Percentiles rank a stretch among this genome's conserved stretches.
Evolutionary conservation across 1,140 invertebrate genomes (phyloP).

Genomic region (Heliconius melpomene): DNA sequence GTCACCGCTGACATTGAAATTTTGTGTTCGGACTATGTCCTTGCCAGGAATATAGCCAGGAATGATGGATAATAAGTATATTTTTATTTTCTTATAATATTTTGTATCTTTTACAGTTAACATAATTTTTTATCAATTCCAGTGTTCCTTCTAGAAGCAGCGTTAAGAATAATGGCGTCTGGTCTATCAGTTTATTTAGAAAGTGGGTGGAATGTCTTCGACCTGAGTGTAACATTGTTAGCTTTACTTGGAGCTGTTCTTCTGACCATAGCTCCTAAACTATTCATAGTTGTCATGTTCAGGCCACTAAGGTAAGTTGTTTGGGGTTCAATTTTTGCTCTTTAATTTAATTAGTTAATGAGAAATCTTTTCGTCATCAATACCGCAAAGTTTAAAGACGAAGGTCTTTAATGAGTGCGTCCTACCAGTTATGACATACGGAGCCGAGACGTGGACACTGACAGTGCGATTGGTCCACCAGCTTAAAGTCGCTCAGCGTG

Average conservation of each 20-base stretch:
- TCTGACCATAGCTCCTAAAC: constrained; percentile 84
- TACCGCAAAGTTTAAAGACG: no score
- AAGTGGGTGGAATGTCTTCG: constrained; percentile 94
- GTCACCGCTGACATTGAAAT: no score
- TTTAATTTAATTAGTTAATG: background rate
- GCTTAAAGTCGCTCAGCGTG: no score
- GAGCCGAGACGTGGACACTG: no score
- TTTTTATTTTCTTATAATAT: no score
- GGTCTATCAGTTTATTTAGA: constrained; percentile 88
- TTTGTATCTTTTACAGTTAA: background rate
- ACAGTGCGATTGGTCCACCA: no score
- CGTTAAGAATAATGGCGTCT: constrained; percentile 87
- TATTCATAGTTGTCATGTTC: constrained; percentile 89
- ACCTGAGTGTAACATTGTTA: constrained; percentile 87
- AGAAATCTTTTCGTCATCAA: no score
- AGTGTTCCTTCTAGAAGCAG: constrained; percentile 90
- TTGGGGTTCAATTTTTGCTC: background rate
- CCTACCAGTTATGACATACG: no score
- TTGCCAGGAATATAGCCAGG: no score
- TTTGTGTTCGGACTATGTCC: no score
- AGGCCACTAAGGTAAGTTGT: constrained; percentile 82
- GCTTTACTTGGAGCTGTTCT: constrained; percentile 85
- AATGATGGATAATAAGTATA: no score
- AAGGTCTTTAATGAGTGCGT: no score
- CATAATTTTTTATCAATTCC: constrained; percentile 18